Evolutionary conservation across 2,888 invertebrate species (phyloP), one percentile per base, ranked within the genome.

Genomic region (Drosophila flavopinicola): DNA sequence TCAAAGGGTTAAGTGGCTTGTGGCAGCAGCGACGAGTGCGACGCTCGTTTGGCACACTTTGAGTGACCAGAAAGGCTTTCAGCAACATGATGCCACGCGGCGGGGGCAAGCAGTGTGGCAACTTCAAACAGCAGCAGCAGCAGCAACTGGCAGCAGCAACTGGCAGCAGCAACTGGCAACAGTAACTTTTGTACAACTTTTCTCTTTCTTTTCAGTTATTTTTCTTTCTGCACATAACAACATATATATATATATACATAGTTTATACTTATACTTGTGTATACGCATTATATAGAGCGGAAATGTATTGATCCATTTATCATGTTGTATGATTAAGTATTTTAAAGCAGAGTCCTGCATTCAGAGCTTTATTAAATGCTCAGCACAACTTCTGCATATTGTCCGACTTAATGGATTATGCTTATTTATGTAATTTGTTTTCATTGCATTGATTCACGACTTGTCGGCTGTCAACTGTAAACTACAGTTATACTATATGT

Each of bases 1-100:
- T 82, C 83, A 78, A 78, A 78, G 83, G 78, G 77, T 78, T 78
- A 78, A 78, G 83, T 78, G 75, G 74, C 78, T 77, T 80, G 78
- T 61, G 82, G 74, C 70, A 69, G 56, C 47, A 52, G 49, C 52
- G 23, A 51, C 68, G 33, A 58, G 41, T 32, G 37, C 32, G 15
- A 39, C 38, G 53, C 53, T 64, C 64, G 64, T 53, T 64, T 64
- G 64, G 23, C 45, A 47, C 64, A 64, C 63, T 41, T 64, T 41
- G 53, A 64, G 45, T 53, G 64, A 53, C 64, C 63, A 52, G 24
- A 39, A 44, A 53, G 35, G 15, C 72, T 65, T 73, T 52, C 38
- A 54, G 69, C 67, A 42, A 47, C 72, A 66, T 59, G 59, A 58
- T 60, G 60, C 66, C 37, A 27, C 25, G 17, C 24, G 13, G 5